Evolutionary conservation across 2,888 invertebrate species (phyloP), one percentile per base, ranked within the genome.

Genomic region (Lysandra coridon): DNA sequence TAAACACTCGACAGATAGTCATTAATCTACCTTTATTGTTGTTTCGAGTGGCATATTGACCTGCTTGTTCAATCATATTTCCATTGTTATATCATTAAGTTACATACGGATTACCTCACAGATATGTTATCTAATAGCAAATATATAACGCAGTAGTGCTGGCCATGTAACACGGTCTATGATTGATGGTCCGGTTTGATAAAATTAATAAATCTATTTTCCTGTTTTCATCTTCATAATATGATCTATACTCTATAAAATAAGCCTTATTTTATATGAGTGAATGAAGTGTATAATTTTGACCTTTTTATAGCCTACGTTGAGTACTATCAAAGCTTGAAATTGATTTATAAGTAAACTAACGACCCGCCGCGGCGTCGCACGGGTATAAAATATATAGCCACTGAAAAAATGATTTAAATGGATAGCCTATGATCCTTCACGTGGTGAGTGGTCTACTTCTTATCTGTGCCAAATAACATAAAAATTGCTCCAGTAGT

Each of bases 21-120:
- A 73, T 30, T 69, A 77, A 30, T 30, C 64, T 64, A 23, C 23
- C 17, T 76, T n/a, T 40, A 77, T 80, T 80, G 80, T 79, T 76
- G 37, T 69, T 17, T 81, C n/a, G 80, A 81, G 81, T 81, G 80
- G 76, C 75, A 17, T 73, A 64, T 74, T 62, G 78, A 78, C 80
- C 60, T 79, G 60, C 2, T 49, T 75, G 30, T 49, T 74, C 30
- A 49, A 49, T 44, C 44, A n/a, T 75, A 74, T 44, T 74, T 75
- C 49, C 44, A 75, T 75, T 75, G 75, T 75, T 75, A 75, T 75
- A 75, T 53, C 49, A 75, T 4, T 49, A 12, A 30, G 74, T n/a
- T 74, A 23, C 44, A 23, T 37, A 14, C 73, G 74, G 40, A 23
- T 75, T 75, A 75, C 53, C 49, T 75, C n/a, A 75, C 53, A n/a